Base-by-base conservation (phyloP, 1,140 invertebrate species). In the Choristoneura fumiferana region DNA sequence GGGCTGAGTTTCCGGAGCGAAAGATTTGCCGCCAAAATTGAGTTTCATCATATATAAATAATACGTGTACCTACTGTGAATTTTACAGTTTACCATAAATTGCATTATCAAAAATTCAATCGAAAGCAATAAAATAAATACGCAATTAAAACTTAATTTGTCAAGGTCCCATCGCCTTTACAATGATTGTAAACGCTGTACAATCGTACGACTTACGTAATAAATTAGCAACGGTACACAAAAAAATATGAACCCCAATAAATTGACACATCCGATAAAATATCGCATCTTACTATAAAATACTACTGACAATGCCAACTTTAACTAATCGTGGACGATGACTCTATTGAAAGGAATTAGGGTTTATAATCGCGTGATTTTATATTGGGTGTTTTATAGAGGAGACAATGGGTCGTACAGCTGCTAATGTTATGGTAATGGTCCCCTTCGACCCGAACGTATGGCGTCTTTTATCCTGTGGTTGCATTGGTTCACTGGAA, bases 371-470 rank as follows among this genome's bases (percentile, higher is more conserved):
- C 43, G 18, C 8, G 22, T 49, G 12, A 29, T 14, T 49, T 29
- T 4, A n/a, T n/a, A 22, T 22, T 6, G 15, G 57, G 37, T 63
- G 53, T 63, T 73, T 70, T 62, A 65, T 52, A 54, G 54, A 36
- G 43, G 33, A 69, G 62, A 78, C 75, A 78, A 76, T 78, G 54
- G 67, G 64, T 76, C 71, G 65, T 78, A 78, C 75, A 78, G 70
- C 75, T 78, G 75, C 73, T 65, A 66, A 64, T 62, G 62, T 63
- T 65, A 61, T 62, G 55, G 55, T 49, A 33, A 29, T 49, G 43
- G 40, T 10, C 40, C 22, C 22, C n/a, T 15, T 45, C 15, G 40
- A 13, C 13, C 39, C 22, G 43, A 49, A 13, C 22, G 43, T 67
- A 67, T 73, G 68, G 65, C 70, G 68, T 66, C 68, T 69, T 69